These are phyloP conservation scores for Exephanes ischioxanthus DNA, from an alignment of 2,888 invertebrate species.

Conservation along the genomic window DNA sequence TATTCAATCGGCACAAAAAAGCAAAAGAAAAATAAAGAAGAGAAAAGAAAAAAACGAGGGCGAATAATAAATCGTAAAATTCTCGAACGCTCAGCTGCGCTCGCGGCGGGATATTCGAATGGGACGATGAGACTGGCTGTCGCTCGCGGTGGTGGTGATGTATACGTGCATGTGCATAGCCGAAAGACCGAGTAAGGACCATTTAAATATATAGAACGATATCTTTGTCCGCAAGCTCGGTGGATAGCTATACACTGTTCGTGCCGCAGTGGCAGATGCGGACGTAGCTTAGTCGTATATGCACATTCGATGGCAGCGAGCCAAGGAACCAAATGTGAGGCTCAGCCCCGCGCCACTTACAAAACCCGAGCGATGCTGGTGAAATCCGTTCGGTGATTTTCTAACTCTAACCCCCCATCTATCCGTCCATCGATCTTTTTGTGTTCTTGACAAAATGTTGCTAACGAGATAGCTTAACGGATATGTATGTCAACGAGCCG, in stretches of 20 bases:
- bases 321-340: constrained; percentile 2
- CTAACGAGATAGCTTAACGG: neutral
- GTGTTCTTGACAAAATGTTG: neutral
- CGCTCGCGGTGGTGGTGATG: neutral
- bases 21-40: too few species aligned
- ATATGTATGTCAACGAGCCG: neutral
- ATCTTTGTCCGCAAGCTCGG: constrained; percentile 30
- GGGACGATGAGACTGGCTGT: neutral
- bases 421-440: neutral
- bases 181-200: constrained; percentile 13
- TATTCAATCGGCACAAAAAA: neutral
- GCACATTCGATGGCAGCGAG: constrained; percentile 37
- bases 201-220: constrained; percentile 28
- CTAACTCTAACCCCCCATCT: neutral
- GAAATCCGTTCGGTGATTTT: constrained; percentile 19
- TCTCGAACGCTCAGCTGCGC: neutral
- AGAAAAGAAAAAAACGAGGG: neutral
- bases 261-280: constrained; percentile 46
- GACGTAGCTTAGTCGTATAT: constrained; percentile 5
- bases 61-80: neutral
- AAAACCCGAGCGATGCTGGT: neutral
- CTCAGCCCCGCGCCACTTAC: constrained; percentile 9
- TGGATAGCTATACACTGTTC: constrained; percentile 3
- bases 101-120: neutral
- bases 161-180: neutral